Evolutionary conservation across 2,113 vertebrate genomes (phyloP), one percentile per base, ranked within the genome.

Genomic region (Anser brachyrhynchus): DNA sequence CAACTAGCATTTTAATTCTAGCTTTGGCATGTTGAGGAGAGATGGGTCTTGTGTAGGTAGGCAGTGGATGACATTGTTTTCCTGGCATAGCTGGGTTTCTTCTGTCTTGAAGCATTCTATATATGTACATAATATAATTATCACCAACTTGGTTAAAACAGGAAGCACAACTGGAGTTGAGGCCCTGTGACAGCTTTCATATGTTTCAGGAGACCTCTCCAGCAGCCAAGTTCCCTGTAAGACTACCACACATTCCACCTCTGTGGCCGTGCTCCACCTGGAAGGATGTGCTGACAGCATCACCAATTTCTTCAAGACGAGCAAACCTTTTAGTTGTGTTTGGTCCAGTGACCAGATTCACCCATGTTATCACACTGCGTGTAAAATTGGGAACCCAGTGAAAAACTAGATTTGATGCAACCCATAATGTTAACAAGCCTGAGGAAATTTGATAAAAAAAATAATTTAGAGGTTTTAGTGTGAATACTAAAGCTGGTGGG

Each of bases 321-420:
- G 7, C 26, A 75, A 29, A 55, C 11, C 7, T 29, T 49, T 52
- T 8, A 54, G 15, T 0, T 39, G 12, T 31, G 12, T 28, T 78
- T 57, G 37, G 3, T 37, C 9, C 73, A 9, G 4, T 21, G 26
- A 65, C 17, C 19, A 70, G 20, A 46, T 26, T n/a, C 59, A 70
- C n/a, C 55, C 37, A 3, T 1, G 3, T 8, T 14, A 10, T 19
- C 51, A 13, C 0, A 13, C 1, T 23, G 21, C 39, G 6, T 33
- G 55, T 6, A 28, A 61, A 61, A 43, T 35, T 10, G 5, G 13
- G 26, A 66, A 5, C 75, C 13, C 10, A 4, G 39, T 0, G 16
- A 16, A 46, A 80, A 55, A 29, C 37, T 0, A 7, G 9, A 28
- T 44, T 62, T 25, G 3, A 4, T 33, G 26, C 58, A 39, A 43